phyloP scores from a whole-genome alignment of 1,140 invertebrate genomes.

The Caenorhabditis tropicalis region DNA sequence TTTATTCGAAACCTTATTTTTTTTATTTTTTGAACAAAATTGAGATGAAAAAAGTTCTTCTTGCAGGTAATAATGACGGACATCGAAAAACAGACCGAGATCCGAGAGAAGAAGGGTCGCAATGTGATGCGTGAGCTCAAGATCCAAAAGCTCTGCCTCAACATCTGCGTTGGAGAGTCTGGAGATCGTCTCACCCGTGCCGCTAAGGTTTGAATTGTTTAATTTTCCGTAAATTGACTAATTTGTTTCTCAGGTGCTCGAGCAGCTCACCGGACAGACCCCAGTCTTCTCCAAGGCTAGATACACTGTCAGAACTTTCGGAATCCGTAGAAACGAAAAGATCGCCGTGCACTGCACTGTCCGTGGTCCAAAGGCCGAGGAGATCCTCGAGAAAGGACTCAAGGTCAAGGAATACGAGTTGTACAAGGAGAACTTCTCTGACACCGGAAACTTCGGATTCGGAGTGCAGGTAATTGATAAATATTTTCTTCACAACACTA shows the following conservation, averaged over 20 bases:
- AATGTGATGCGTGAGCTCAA: constrained; percentile 96
- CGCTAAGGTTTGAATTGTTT: constrained; percentile 81
- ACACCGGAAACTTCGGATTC: constrained; percentile 98
- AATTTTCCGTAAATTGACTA: not conserved
- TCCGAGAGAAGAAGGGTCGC: constrained; percentile 82
- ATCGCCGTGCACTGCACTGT: constrained; percentile 99
- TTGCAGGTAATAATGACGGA: constrained; percentile 60
- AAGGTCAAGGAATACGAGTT: constrained; percentile 99
- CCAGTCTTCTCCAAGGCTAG: constrained; percentile 97
- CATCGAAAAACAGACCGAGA: constrained; percentile 67
- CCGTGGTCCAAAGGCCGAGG: constrained; percentile 95
- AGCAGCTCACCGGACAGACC: constrained; percentile 97
- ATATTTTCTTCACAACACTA: not conserved
- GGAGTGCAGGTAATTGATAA: constrained; percentile 82
- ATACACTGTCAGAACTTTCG: constrained; percentile 99
- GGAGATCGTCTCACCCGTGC: constrained; percentile 95
- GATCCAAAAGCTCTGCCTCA: constrained; percentile 95
- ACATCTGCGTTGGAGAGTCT: constrained; percentile 99
- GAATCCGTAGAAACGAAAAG: constrained; percentile 99
- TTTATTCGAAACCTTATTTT: not conserved
- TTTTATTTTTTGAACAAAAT: not conserved
- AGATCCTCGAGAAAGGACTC: constrained; percentile 95
- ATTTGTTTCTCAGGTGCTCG: constrained; percentile 82
- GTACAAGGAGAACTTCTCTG: constrained; percentile 94
- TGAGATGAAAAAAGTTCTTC: not conserved